Evolutionary conservation across 2,888 invertebrate genomes (phyloP).

Genomic region (Dysmachus trigonus): DNA sequence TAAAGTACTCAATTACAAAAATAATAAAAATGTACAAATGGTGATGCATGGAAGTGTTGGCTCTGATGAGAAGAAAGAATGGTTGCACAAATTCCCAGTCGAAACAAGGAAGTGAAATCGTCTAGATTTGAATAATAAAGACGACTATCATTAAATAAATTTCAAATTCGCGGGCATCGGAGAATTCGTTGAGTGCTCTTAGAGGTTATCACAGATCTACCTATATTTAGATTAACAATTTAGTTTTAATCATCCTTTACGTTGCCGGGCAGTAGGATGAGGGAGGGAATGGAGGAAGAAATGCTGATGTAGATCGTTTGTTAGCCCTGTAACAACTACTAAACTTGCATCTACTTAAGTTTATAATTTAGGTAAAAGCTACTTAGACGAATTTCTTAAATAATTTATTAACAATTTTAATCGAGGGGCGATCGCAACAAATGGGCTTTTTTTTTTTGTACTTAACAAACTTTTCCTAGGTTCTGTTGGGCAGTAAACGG

Average conservation of each 20-base stretch:
- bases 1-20: constrained; percentile 25
- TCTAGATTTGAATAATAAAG: neutral
- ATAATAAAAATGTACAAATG: constrained; percentile 36
- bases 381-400: constrained; percentile 34
- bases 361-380: constrained; percentile 44
- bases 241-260: neutral
- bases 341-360: constrained; percentile 31
- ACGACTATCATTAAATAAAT: neutral
- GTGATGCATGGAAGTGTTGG: neutral
- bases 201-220: constrained; percentile 40
- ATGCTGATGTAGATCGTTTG: constrained; percentile 27
- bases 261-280: neutral
- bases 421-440: constrained; percentile 14
- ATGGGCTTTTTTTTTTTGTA: constrained; percentile 32
- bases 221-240: constrained; percentile 33
- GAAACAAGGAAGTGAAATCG: neutral
- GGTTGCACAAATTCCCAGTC: neutral
- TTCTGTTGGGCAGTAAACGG: constrained; percentile 1
- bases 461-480: constrained; percentile 13
- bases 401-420: constrained; percentile 43
- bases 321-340: constrained; percentile 37
- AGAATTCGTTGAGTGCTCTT: constrained; percentile 20
- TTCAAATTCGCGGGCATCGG: neutral
- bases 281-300: neutral
- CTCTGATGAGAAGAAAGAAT: neutral